Percentiles rank a stretch among this genome's conserved stretches.
Evolutionary conservation across 1,140 invertebrate genomes (phyloP).

Genomic region (silkworm (Bombyx mori)): ASM3026992v2 NC_085109.1:2544501-2545000

Average conservation of each 20-base stretch:
- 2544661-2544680: slow-evolving; percentile 68
- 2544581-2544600: slow-evolving; percentile 15
- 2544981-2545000: too few relatives aligned
- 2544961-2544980: slow-evolving; percentile 1
- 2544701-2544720: slow-evolving; percentile 73
- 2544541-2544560: slow-evolving; percentile 4
- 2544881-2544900: slow-evolving; percentile 6
- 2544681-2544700: slow-evolving; percentile 67
- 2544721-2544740: slow-evolving; percentile 77
- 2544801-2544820: too few relatives aligned
- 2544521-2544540: slow-evolving; percentile 16
- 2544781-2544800: too few relatives aligned
- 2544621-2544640: slow-evolving; percentile 6
- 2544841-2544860: slow-evolving; percentile 12
- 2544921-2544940: slow-evolving; percentile 14
- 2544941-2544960: slow-evolving; percentile 16
- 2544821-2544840: slow-evolving; percentile 3
- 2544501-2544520: slow-evolving; percentile 8
- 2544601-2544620: slow-evolving; percentile 15
- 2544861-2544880: slow-evolving; percentile 15
- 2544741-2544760: slow-evolving; percentile 79
- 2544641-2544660: slow-evolving; percentile 31
- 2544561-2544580: slow-evolving; percentile 8
- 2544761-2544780: too few relatives aligned
- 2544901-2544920: slow-evolving; percentile 9